Evolutionary conservation across 2,888 invertebrate genomes (phyloP), one percentile per base, ranked within the genome.

Genomic region (Coecobrya sp.): DNA sequence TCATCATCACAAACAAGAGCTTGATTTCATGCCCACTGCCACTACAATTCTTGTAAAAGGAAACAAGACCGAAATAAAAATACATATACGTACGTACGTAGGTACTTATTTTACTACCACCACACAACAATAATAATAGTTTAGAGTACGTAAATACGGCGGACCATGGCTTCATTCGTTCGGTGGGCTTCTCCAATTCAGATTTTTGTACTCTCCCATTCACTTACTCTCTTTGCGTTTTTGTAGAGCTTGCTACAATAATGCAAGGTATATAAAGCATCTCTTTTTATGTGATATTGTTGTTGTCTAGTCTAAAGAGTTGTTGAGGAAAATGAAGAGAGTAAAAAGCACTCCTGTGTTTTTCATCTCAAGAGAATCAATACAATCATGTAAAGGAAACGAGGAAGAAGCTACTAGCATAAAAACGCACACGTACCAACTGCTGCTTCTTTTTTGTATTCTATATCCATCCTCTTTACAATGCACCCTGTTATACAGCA

Each of bases 371-470:
- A 22, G 22, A 62, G 62, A 70, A 70, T 70, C 30, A 70, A 36
- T 70, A n/a, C 36, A 16, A 70, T 70, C 36, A n/a, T 16, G 30
- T 25, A 22, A 27, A 62, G 27, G 27, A 62, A 25, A 62, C 7
- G 16, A 62, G 1, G n/a, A 70, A 19, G 36, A 36, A 70, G n/a
- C 2, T 16, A 36, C 30, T 27, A 25, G 25, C 11, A 36, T n/a
- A n/a, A 70, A 70, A 70, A 70, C 30, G 68, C 36, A 70, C 30
- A 70, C 30, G n/a, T 70, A 70, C 68, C 68, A 70, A 70, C 68
- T 70, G 68, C 68, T 36, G 68, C 30, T 70, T n/a, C 16, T 70
- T 0, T 16, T 70, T 36, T 2, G 5, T 13, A 10, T 52, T 62
- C 22, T 11, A 62, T 5, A 62, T 62, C 62, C 62, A 62, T 62